Percentiles rank a stretch among this genome's conserved stretches.
These are phyloP conservation scores for Aleiodes leptofemur DNA, from an alignment of 2,888 invertebrate species.

Conservation along the genomic window DNA sequence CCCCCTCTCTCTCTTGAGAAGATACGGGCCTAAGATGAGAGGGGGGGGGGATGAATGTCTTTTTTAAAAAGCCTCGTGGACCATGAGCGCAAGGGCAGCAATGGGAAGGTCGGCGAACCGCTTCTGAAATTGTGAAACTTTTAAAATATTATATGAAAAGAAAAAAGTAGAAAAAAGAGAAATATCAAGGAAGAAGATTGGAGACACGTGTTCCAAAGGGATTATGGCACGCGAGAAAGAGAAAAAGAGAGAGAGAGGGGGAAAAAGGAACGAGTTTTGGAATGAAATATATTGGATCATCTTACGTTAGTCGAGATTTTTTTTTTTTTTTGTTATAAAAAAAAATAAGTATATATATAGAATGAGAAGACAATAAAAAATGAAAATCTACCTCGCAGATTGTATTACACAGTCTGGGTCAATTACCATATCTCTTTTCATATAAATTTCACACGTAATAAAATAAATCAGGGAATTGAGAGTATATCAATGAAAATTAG, in stretches of 20 bases:
- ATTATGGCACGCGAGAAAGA: constrained; percentile 17
- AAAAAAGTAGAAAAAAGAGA: neutral
- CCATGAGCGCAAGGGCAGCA: constrained; percentile 21
- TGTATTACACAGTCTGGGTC: constrained; percentile 7
- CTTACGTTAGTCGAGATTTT: neutral
- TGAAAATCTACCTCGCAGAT: constrained; percentile 10
- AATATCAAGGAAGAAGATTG: neutral
- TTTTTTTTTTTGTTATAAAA: neutral
- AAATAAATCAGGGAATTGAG: neutral
- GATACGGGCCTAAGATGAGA: neutral
- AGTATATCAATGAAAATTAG: constrained; percentile 10
- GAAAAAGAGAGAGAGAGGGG: neutral
- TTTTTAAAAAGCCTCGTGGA: constrained; percentile 29
- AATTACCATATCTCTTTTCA: neutral
- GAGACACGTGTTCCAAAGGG: constrained; percentile 7
- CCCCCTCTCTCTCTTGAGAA: neutral
- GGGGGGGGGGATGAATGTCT: constrained; percentile 31
- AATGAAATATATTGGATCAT: neutral
- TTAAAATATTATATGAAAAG: constrained; percentile 5
- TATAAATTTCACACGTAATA: neutral
- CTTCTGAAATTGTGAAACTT: constrained; percentile 28
- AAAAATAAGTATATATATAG: too few species aligned
- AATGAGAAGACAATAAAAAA: neutral
- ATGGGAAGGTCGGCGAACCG: constrained; percentile 31
- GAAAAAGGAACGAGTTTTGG: neutral